Evolutionary conservation across 2,113 vertebrate genomes (phyloP).

Genomic region (Girardinichthys multiradiatus): DNA sequence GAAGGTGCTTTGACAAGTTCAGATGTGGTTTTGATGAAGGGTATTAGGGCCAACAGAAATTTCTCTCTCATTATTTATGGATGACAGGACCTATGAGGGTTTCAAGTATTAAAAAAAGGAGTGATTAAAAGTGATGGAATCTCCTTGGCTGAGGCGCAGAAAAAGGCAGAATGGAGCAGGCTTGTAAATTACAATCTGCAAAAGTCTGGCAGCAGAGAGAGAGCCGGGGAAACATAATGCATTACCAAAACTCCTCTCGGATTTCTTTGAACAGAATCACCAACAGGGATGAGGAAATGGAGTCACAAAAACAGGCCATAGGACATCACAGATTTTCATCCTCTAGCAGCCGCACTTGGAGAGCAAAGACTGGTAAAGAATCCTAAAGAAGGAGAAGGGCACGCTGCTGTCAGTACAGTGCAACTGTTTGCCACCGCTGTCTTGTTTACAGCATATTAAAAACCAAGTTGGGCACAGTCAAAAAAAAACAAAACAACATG

Average conservation of each 20-base stretch:
- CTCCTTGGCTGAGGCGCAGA: conserved; percentile 82
- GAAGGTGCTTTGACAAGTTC: conserved; percentile 70
- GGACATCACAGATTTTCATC: conserved; percentile 83
- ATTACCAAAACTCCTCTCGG: conserved; percentile 70
- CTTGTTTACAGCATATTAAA: conserved; percentile 74
- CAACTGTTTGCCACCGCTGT: conserved; percentile 81
- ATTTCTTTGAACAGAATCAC: conserved; percentile 77
- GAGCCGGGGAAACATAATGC: conserved; percentile 66
- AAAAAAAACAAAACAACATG: conserved; percentile 59
- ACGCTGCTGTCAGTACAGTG: conserved; percentile 85
- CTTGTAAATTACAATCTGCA: conserved; percentile 78
- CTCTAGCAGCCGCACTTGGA: conserved; percentile 85
- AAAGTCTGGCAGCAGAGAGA: conserved; percentile 69
- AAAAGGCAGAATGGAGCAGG: conserved; percentile 79
- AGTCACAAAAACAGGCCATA: conserved; percentile 84
- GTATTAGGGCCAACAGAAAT: conserved; percentile 66
- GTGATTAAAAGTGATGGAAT: conserved; percentile 79
- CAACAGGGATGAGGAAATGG: conserved; percentile 78
- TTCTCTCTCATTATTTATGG: conserved; percentile 71
- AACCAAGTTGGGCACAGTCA: conserved; percentile 85
- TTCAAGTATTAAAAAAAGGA: conserved; percentile 83
- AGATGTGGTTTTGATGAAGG: conserved; percentile 66
- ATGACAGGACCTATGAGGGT: conserved; percentile 66
- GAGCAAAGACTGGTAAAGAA: conserved; percentile 85
- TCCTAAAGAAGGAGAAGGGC: conserved; percentile 79